Percentiles rank a stretch among this genome's conserved stretches.
phyloP scores from a whole-genome alignment of 2,113 vertebrate genomes.

The Dicrurus megarhynchus region DNA sequence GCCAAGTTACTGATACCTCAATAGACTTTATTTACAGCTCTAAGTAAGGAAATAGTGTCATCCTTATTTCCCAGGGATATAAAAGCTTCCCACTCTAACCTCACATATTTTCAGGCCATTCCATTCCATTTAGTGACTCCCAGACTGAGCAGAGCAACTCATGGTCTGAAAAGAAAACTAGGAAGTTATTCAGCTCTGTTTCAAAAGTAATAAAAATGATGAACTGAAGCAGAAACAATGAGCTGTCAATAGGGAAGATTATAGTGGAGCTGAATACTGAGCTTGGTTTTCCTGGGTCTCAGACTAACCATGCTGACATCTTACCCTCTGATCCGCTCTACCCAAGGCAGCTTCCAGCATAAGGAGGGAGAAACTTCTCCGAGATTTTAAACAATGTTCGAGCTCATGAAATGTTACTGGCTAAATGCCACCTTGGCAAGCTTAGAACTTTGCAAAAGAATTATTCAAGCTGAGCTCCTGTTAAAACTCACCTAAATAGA shows the following conservation, averaged over 20 bases:
- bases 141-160: not conserved
- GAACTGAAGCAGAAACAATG: constrained; percentile 19
- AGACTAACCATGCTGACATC: not conserved
- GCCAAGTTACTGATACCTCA: not conserved
- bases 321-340: not conserved
- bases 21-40: not conserved
- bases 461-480: not conserved
- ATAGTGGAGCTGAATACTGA: not conserved
- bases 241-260: not conserved
- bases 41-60: not conserved
- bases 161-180: not conserved
- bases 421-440: not conserved
- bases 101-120: not conserved
- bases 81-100: not conserved
- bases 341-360: not conserved
- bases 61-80: not conserved
- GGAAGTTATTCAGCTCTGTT: not conserved
- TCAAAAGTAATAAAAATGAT: constrained; percentile 2
- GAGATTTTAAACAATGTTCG: not conserved
- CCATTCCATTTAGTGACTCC: not conserved
- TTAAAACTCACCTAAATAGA: not conserved
- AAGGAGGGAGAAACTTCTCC: not conserved
- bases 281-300: not conserved
- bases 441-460: not conserved
- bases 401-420: not conserved